Percentiles rank a stretch among this genome's conserved stretches.
These are phyloP conservation scores for Hypotaenidia philippensis DNA, from an alignment of 2,797 vertebrate genomes.

Conservation along the genomic window DNA sequence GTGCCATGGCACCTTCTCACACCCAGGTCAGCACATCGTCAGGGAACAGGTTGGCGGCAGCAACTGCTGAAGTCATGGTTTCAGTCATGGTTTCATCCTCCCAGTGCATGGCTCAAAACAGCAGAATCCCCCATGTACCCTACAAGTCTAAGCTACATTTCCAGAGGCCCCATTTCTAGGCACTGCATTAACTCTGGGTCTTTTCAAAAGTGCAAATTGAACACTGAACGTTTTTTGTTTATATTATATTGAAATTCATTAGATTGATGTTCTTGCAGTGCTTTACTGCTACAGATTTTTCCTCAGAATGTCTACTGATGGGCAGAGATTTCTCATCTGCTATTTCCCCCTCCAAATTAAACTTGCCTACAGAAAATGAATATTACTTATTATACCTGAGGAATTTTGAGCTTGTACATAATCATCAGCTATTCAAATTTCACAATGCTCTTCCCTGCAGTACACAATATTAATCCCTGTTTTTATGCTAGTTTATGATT, in stretches of 20 bases:
- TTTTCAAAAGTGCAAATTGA: neutral
- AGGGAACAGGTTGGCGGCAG: neutral
- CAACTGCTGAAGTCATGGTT: neutral
- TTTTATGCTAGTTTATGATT: neutral
- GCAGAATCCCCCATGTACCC: neutral
- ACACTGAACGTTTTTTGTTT: neutral
- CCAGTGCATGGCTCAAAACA: neutral
- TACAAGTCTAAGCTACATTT: neutral
- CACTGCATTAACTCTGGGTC: neutral
- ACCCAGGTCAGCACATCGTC: neutral
- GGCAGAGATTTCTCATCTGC: neutral
- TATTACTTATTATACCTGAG: neutral
- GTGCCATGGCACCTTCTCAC: neutral
- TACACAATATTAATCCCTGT: neutral
- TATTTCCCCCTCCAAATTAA: neutral
- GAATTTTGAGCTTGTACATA: neutral
- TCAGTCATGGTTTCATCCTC: neutral
- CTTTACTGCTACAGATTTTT: neutral
- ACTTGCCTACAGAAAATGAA: neutral
- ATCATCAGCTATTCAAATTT: neutral
- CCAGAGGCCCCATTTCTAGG: neutral
- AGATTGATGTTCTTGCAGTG: neutral
- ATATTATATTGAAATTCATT: neutral
- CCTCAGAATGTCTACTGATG: neutral
- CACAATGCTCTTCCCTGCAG: neutral